Evolutionary conservation across 1,140 invertebrate species (phyloP).

Genomic region (Atta cephalotes): DNA sequence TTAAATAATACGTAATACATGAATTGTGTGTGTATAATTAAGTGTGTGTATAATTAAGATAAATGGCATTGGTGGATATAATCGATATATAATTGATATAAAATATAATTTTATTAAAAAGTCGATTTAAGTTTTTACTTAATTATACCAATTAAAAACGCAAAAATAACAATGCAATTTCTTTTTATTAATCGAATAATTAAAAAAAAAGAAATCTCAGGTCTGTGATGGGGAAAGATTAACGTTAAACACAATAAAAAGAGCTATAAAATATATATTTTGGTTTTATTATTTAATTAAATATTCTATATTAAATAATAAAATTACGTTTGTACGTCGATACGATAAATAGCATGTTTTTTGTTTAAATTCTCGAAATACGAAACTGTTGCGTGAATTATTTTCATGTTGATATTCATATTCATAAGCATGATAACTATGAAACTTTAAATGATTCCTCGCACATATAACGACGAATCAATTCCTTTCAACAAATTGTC

Average conservation of each 20-base stretch:
- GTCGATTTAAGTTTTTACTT: constrained; percentile 14
- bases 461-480: constrained; percentile 42
- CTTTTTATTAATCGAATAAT: not conserved
- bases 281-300: not conserved
- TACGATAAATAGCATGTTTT: not conserved
- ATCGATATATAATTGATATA: constrained; percentile 4
- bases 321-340: not conserved
- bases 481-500: constrained; percentile 59
- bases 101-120: not conserved
- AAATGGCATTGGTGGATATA: not conserved
- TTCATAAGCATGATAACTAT: not conserved
- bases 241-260: not conserved
- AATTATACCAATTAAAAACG: not conserved
- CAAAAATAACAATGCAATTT: not conserved
- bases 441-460: constrained; percentile 2
- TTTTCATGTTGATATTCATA: not conserved
- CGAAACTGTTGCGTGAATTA: not conserved
- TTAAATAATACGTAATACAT: constrained; percentile 7
- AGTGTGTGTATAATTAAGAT: constrained; percentile 1
- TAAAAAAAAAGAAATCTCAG: not conserved
- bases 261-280: not conserved
- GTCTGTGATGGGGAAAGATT: not conserved
- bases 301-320: not conserved
- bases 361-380: not conserved
- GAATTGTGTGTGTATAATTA: not conserved